Evolutionary conservation across 1,140 invertebrate genomes (phyloP), one percentile per base, ranked within the genome.

Genomic region (Agraylea sexmaculata): DNA sequence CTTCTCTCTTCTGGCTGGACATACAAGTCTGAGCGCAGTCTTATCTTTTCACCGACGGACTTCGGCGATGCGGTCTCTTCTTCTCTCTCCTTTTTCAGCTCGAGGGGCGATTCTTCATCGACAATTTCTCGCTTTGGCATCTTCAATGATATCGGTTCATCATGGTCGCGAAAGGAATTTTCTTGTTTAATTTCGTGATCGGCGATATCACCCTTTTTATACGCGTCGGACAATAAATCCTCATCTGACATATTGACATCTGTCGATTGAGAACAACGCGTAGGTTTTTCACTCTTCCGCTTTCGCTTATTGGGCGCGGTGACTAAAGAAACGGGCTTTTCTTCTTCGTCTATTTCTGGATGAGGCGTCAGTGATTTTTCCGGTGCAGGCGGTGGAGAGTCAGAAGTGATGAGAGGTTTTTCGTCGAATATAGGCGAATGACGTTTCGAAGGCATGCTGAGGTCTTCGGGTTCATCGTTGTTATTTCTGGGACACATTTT

Each of bases 221-320:
- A 75, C 29, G 73, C 58, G 37, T 73, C 64, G 20, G 53, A 51
- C 53, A 62, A 54, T 43, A 59, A 61, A 47, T 68, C 65, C 51
- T 82, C 79, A 48, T 75, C 77, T 1, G 78, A 81, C 7, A 60
- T 54, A 49, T 53, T 66, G 29, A 64, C 62, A 44, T 77, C 76
- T 25, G 75, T 71, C 5, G 69, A 72, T 29, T 80, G 68, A 2
- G 84, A 77, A 61, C 83, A 88, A 45, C 85, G 68, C 0, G 83
- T 91, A 1, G 88, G 88, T 57, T 90, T 87, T 51, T 85, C 83
- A 50, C 79, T 88, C 60, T 92, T 93, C 29, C 88, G 67, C 58
- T 91, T 87, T 46, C 86, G 63, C 45, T 75, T 74, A 53, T 71
- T 75, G 16, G 68, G 71, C 49, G 68, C 68, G 47, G 59, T 46